Conservation (phyloP, 2,888 invertebrate genomes). For the Abrostola triplasia region DNA sequence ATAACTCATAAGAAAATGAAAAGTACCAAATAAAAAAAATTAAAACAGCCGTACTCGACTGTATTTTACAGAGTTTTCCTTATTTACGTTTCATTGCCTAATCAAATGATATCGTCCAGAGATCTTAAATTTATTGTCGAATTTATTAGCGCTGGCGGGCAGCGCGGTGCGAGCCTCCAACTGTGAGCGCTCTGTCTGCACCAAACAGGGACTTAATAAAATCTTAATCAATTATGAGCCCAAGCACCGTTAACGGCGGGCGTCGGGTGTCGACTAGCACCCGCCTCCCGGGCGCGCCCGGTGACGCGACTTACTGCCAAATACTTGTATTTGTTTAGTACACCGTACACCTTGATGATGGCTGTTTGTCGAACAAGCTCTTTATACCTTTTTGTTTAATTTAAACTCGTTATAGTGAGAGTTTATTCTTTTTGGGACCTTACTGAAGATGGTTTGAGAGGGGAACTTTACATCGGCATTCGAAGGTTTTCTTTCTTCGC, state of each 20-base stretch:
- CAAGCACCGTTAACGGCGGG: not conserved
- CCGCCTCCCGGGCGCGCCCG: not conserved
- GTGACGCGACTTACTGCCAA: not conserved
- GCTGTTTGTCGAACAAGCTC: not conserved
- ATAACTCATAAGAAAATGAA: too few relatives aligned
- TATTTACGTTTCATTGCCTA: conserved; percentile 25
- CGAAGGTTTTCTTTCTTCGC: too few relatives aligned
- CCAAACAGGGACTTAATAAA: conserved; percentile 36
- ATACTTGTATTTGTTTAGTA: not conserved
- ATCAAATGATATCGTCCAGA: conserved; percentile 26
- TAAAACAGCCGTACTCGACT: too few relatives aligned
- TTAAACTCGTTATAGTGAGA: too few relatives aligned
- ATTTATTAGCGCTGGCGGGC: conserved; percentile 27
- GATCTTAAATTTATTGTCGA: conserved; percentile 38
- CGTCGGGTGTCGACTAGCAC: conserved; percentile 8
- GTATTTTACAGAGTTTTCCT: conserved; percentile 18
- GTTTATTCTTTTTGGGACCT: too few relatives aligned
- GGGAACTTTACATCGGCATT: too few relatives aligned
- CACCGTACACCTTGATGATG: not conserved
- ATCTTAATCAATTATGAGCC: conserved; percentile 37
- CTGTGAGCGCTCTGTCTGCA: conserved; percentile 24
- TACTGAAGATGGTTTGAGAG: too few relatives aligned
- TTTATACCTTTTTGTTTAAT: not conserved
- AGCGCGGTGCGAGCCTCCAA: conserved; percentile 11
- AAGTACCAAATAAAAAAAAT: too few relatives aligned